Base-by-base conservation (phyloP, 1,140 invertebrate genomes). In the Ceratina australensis region DNA sequence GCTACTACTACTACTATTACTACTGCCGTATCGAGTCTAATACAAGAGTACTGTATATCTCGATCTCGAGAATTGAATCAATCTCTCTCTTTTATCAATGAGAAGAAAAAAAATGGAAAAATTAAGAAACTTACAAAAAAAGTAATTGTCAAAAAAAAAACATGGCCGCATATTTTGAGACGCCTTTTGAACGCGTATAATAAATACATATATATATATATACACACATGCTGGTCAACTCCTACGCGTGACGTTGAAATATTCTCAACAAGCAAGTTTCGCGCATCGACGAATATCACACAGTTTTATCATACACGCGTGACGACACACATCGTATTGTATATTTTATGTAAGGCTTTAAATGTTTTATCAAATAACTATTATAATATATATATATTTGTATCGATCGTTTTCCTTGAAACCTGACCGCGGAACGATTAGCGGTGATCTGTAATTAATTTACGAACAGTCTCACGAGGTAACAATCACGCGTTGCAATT, bases 271-370 rank as follows among this genome's bases (percentile, higher is more conserved):
- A 16, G 16, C 52, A 18, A 54, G n/a, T 18, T 18, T 49, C 12
- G 20, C 16, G 18, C 5, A 57, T 13, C 15, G 3, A 68, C 18
- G 54, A 15, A n/a, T 50, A 49, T 3, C 65, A 82, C 69, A 79
- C 54, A 59, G 83, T 72, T 87, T 74, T 84, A 73, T 76, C 47
- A 78, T 79, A 85, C 68, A 83, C 59, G 71, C 61, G 79, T 56
- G 69, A 79, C 28, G 72, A 82, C 72, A 82, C 82, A 87, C 82
- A 85, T 84, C 80, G 89, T 85, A 90, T 77, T 90, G 88, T 91
- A 91, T 90, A 91, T 91, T 91, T 91, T 90, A 91, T 85, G 86
- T 91, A 91, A 91, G 89, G 90, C 90, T 91, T 91, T 91, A 87
- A 91, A 88, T 91, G 90, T 91, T 91, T 90, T 88, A 90, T 89